Conservation (phyloP, 2,113 vertebrate species). For the Poeciliopsis retropinna region DNA sequence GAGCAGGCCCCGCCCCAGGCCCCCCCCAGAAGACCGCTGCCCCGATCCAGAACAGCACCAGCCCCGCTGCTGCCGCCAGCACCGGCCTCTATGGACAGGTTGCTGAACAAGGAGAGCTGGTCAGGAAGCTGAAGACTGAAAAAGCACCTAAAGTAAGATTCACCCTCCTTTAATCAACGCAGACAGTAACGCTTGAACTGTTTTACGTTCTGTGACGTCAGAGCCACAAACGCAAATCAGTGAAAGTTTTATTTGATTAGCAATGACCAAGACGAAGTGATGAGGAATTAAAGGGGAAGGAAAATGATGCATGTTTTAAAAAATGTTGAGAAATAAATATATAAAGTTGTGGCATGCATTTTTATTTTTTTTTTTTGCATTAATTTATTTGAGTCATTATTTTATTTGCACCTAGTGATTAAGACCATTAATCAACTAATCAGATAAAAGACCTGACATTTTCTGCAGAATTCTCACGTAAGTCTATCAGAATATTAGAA, state of each 20-base stretch:
- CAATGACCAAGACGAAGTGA: background rate
- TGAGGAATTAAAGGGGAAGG: background rate
- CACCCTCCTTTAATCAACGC: no score
- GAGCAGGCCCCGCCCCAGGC: conserved; percentile 42
- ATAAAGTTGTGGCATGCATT: background rate
- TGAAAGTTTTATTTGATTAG: background rate
- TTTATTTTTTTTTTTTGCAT: no score
- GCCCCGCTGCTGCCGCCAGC: conserved; percentile 7
- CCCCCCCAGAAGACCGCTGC: conserved; percentile 13
- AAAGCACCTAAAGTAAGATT: conserved; percentile 81
- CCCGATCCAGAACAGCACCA: conserved; percentile 33
- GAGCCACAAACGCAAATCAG: background rate
- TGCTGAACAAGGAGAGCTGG: conserved; percentile 81
- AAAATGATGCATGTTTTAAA: background rate
- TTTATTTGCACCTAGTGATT: no score
- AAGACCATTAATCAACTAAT: no score
- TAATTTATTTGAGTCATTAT: no score
- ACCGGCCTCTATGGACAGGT: conserved; percentile 58
- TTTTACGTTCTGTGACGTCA: background rate
- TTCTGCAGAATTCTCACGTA: no score
- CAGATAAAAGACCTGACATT: no score
- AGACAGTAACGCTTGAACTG: background rate
- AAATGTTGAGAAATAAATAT: background rate
- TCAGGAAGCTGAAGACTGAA: conserved; percentile 83
- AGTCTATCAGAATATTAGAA: no score